Evolutionary conservation across 2,888 invertebrate species (phyloP).

Genomic region (Polyommatus icarus): DNA sequence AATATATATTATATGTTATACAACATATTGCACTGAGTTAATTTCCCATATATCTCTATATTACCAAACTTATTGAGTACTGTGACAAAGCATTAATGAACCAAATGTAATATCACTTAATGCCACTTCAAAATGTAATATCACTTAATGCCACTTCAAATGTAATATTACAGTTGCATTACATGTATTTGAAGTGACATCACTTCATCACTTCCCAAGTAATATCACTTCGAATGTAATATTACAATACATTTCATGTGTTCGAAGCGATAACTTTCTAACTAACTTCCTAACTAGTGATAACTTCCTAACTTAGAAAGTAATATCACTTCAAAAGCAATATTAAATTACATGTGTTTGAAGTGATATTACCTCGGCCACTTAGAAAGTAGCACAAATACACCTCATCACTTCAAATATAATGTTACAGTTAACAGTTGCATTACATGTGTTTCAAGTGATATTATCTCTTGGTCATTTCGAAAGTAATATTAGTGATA

Average conservation of each 20-base stretch:
- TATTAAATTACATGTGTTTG: not conserved
- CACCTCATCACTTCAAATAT: not conserved
- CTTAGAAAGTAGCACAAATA: too few relatives aligned
- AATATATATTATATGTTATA: slow-evolving; percentile 41
- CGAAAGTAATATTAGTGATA: not conserved
- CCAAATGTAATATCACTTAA: slow-evolving; percentile 13
- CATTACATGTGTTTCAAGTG: too few relatives aligned
- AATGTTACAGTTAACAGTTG: not conserved
- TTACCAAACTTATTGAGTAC: slow-evolving; percentile 32
- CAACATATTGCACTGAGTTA: slow-evolving; percentile 50
- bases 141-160: not conserved
- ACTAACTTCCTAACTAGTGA: too few relatives aligned
- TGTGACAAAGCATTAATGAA: slow-evolving; percentile 6
- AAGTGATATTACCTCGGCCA: not conserved
- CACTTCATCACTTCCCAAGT: not conserved
- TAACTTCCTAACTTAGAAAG: too few relatives aligned
- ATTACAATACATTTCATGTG: not conserved
- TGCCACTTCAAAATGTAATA: not conserved
- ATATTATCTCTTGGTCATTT: too few relatives aligned
- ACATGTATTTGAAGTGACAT: not conserved
- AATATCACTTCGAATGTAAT: not conserved
- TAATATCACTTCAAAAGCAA: not conserved
- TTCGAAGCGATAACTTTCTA: not conserved
- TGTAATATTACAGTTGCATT: not conserved
- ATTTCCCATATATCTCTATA: slow-evolving; percentile 31